Evolutionary conservation across 1,140 invertebrate species (phyloP).

Genomic region (Pseudomyrmex sp.): DNA sequence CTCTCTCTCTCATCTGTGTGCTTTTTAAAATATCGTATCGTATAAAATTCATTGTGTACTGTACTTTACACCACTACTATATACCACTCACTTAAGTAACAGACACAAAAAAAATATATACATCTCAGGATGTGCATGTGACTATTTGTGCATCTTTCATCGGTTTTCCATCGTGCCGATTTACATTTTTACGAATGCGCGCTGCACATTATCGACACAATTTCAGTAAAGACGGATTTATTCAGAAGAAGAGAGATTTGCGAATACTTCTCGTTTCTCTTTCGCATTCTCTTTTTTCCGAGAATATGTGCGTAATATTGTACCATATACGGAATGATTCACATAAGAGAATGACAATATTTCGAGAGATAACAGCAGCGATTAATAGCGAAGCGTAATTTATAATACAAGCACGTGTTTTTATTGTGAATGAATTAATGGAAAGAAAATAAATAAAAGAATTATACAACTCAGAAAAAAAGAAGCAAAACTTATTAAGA

Average conservation of each 20-base stretch:
- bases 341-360: background rate
- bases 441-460: background rate
- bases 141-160: background rate
- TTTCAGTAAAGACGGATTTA: background rate
- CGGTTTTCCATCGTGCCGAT: background rate
- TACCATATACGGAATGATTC: background rate
- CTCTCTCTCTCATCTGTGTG: too few species aligned
- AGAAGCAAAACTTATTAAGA: too few species aligned
- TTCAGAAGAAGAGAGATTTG: background rate
- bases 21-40: too few species aligned
- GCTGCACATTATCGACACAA: background rate
- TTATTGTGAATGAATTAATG: background rate
- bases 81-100: background rate
- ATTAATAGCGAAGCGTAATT: background rate
- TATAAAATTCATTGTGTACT: too few species aligned
- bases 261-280: background rate
- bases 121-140: background rate
- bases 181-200: slow-evolving; percentile 29
- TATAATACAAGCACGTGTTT: background rate
- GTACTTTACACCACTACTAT: too few species aligned
- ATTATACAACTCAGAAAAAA: too few species aligned
- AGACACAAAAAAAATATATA: background rate
- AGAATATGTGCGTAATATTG: background rate
- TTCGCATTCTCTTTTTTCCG: too few species aligned
- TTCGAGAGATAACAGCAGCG: background rate